phyloP scores from a whole-genome alignment of 2,113 vertebrate species.

The Gasterosteus nipponicus region DNA sequence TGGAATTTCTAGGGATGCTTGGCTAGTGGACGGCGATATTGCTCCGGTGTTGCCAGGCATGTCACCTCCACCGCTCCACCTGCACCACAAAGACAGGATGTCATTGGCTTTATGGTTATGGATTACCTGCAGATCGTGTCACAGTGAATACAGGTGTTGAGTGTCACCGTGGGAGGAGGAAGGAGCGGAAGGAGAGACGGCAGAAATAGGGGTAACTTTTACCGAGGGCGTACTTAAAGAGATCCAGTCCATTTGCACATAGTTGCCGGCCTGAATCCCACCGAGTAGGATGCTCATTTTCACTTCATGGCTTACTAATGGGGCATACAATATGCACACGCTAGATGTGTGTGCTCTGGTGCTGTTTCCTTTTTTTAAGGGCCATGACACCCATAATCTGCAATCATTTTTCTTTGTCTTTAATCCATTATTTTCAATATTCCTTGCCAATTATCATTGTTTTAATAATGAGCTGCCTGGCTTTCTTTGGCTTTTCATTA shows the following conservation, averaged over 20 bases:
- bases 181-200: slow-evolving; percentile 2
- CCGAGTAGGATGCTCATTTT: slow-evolving; percentile 59
- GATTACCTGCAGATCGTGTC: slow-evolving; percentile 75
- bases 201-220: slow-evolving; percentile 24
- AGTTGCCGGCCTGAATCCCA: slow-evolving; percentile 62
- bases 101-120: slow-evolving; percentile 67
- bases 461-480: slow-evolving; percentile 12
- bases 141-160: slow-evolving; percentile 67
- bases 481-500: slow-evolving; percentile 36
- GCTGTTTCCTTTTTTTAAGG: not conserved
- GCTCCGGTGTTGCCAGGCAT: slow-evolving; percentile 46
- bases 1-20: slow-evolving; percentile 59
- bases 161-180: slow-evolving; percentile 46
- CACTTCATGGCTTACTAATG: slow-evolving; percentile 63
- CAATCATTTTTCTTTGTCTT: not conserved
- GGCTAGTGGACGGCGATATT: slow-evolving; percentile 75
- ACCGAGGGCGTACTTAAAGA: slow-evolving; percentile 60
- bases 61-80: slow-evolving; percentile 1
- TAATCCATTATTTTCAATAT: slow-evolving; percentile 7
- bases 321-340: slow-evolving; percentile 39
- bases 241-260: slow-evolving; percentile 70
- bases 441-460: slow-evolving; percentile 16
- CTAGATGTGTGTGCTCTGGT: slow-evolving; percentile 27
- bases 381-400: slow-evolving; percentile 1
- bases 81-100: slow-evolving; percentile 35